Conservation (phyloP, 2,113 vertebrate genomes). For the Myrmecobius fasciatus region DNA sequence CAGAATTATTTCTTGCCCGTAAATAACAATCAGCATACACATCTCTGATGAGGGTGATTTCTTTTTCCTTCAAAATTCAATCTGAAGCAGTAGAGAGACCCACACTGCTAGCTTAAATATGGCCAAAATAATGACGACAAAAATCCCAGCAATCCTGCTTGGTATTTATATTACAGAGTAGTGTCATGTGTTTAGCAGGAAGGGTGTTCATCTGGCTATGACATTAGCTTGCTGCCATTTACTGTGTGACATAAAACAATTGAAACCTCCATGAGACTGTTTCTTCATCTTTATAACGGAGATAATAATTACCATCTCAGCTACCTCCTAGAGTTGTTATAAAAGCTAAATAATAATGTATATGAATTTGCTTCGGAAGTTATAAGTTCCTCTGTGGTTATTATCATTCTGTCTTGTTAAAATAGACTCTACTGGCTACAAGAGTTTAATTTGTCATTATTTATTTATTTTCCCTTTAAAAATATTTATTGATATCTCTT, state of each 20-base stretch:
- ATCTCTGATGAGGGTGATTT: not conserved
- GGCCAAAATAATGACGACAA: not conserved
- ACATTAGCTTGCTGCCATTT: not conserved
- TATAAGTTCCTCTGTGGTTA: not conserved
- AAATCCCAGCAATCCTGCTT: not conserved
- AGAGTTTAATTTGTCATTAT: not conserved
- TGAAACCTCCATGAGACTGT: not conserved
- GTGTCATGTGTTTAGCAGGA: not conserved
- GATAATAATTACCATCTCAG: not conserved
- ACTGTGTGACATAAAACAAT: not conserved
- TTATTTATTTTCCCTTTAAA: not conserved
- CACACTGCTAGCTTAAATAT: not conserved
- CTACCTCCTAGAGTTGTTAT: not conserved
- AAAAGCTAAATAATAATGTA: not conserved
- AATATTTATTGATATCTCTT: not conserved
- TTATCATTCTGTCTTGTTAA: not conserved
- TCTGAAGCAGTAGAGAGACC: not conserved
- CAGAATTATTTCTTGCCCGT: not conserved
- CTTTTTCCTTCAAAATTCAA: not conserved
- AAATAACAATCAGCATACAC: not conserved
- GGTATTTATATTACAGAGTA: not conserved
- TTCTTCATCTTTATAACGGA: not conserved
- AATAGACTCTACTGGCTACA: not conserved
- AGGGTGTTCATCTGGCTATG: not conserved
- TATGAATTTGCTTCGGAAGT: not conserved